Evolutionary conservation across 1,140 invertebrate genomes (phyloP), one percentile per base, ranked within the genome.

Genomic region (Drosophila leontia): DNA sequence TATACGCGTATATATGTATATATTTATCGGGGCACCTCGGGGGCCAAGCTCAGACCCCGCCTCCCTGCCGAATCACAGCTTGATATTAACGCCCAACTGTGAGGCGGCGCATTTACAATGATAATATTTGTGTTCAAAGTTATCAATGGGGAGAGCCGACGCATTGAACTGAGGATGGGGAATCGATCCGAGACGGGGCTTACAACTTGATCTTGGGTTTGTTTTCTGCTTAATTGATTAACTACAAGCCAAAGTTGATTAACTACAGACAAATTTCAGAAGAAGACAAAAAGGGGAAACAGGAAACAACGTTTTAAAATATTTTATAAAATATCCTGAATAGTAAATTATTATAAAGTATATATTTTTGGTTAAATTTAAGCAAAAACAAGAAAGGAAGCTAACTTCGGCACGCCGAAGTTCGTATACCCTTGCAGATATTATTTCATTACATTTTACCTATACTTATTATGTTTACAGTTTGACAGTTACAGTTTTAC

Each of bases 31-130:
- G 23, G 42, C 62, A 64, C 60, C 65, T 35, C 42, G 19, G 39
- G 35, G 41, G 39, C 37, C 57, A 19, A 42, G 23, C 34, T 39
- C n/a, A 55, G 51, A 55, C 37, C 55, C 57, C 59, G 13, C 29
- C 45, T 56, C 57, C 59, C 48, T 26, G 63, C 65, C 55, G 50
- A 57, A 57, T 75, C 91, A 83, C 91, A 82, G 87, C 91, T 64
- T 75, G 91, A 78, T 75, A 91, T 85, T 87, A 88, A 91, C 91
- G 86, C 91, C 91, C 91, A 86, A 91, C 86, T 80, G 91, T 81
- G 91, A 88, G 81, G 91, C 91, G 85, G 82, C 80, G 90, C 85
- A 91, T 91, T 91, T 84, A 91, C 86, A 86, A 85, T 91, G 87
- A 87, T 90, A 90, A 90, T 90, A 88, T 88, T 88, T 88, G 85